These are phyloP conservation scores for Melanargia galathea DNA, from an alignment of 2,888 invertebrate genomes.

Conservation along the genomic window DNA sequence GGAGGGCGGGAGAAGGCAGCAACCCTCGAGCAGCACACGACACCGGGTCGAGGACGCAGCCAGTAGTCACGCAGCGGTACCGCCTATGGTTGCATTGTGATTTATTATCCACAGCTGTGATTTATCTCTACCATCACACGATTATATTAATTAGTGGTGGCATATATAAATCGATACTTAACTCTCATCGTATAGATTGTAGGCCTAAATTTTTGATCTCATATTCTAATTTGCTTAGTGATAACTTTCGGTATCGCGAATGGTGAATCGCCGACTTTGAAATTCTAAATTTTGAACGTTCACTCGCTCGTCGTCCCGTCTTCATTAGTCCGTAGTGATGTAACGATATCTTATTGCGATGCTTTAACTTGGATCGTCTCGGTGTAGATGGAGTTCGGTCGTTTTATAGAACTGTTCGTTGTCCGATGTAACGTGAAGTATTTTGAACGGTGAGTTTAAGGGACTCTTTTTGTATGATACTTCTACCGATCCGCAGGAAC, in stretches of 20 bases:
- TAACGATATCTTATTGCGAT: slow-evolving; percentile 82
- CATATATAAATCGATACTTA: slow-evolving; percentile 77
- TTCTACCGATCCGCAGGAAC: slow-evolving; percentile 64
- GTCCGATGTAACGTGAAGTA: slow-evolving; percentile 63
- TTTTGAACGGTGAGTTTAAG: slow-evolving; percentile 61
- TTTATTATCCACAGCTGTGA: slow-evolving; percentile 77
- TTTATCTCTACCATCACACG: slow-evolving; percentile 77
- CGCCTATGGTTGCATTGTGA: slow-evolving; percentile 79
- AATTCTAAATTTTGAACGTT: slow-evolving; percentile 68
- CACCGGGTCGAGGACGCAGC: slow-evolving; percentile 44
- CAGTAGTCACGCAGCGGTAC: slow-evolving; percentile 73
- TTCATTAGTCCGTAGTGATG: slow-evolving; percentile 73
- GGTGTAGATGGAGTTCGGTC: slow-evolving; percentile 74
- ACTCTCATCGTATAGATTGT: slow-evolving; percentile 74
- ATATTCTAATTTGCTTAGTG: slow-evolving; percentile 82
- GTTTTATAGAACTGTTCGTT: slow-evolving; percentile 74
- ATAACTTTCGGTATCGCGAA: slow-evolving; percentile 75
- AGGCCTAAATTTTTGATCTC: slow-evolving; percentile 82
- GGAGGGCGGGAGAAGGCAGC: slow-evolving; percentile 43
- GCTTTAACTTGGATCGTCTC: slow-evolving; percentile 80
- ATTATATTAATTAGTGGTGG: slow-evolving; percentile 69
- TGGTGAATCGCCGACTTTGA: slow-evolving; percentile 71
- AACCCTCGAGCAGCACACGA: slow-evolving; percentile 54
- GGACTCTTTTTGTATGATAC: slow-evolving; percentile 61
- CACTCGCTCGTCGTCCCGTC: slow-evolving; percentile 69